Conservation (phyloP, 2,113 vertebrate species). For the Meleagris gallopavo region DNA sequence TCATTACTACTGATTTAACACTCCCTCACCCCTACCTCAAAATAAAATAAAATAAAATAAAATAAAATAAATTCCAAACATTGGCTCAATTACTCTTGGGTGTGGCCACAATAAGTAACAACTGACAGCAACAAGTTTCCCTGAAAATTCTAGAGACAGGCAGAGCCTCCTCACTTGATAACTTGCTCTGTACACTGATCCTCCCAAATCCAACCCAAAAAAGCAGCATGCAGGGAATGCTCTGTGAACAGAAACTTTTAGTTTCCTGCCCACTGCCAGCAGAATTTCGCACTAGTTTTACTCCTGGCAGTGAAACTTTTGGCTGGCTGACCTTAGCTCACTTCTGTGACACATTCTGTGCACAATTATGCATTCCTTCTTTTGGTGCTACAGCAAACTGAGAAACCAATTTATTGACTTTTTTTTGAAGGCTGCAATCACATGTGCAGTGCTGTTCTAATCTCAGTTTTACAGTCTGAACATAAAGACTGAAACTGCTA, state of each 20-base stretch:
- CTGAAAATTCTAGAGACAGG: background rate
- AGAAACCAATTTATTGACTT: background rate
- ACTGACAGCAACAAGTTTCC: background rate
- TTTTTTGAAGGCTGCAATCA: background rate
- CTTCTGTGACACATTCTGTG: background rate
- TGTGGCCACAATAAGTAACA: background rate
- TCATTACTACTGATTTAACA: background rate
- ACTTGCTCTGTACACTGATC: background rate
- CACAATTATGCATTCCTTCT: background rate
- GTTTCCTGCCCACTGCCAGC: background rate
- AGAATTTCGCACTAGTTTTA: constrained; percentile 30
- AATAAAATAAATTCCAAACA: background rate
- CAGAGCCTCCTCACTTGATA: background rate
- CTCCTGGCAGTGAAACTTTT: constrained; percentile 51
- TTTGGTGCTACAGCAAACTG: background rate
- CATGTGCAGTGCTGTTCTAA: background rate
- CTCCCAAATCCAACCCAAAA: constrained; percentile 12
- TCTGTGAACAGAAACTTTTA: constrained; percentile 30
- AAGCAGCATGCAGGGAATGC: constrained; percentile 37
- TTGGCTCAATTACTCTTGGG: background rate
- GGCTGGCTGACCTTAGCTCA: constrained; percentile 45
- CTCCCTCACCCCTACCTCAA: too few relatives aligned
- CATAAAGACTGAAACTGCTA: background rate
- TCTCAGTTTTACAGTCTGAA: background rate
- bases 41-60: too few relatives aligned